Evolutionary conservation across 2,113 vertebrate genomes (phyloP).

Genomic region (Chinchilla lanigera): DNA sequence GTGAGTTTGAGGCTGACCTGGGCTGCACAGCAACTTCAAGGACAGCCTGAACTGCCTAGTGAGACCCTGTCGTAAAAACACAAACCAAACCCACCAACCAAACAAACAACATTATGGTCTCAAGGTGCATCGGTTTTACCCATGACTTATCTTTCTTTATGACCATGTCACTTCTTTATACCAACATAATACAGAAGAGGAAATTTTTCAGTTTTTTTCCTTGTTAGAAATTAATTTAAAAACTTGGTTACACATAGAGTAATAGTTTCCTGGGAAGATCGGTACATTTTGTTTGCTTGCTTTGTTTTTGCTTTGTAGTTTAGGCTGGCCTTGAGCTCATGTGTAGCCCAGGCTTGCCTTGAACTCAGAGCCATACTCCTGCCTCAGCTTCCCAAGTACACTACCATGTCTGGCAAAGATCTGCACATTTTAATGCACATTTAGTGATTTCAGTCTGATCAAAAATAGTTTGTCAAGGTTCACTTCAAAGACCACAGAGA

Average conservation of each 20-base stretch:
- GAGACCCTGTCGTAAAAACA: not conserved
- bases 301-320: not conserved
- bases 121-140: not conserved
- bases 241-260: constrained; percentile 14
- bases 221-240: constrained; percentile 37
- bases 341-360: not conserved
- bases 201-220: not conserved
- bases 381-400: not conserved
- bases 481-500: not conserved
- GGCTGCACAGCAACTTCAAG: not conserved
- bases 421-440: not conserved
- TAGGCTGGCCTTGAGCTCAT: no score
- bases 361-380: not conserved
- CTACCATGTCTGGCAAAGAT: not conserved
- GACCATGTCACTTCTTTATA: not conserved
- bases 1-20: not conserved
- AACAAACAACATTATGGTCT: not conserved
- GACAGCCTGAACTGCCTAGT: not conserved
- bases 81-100: no score
- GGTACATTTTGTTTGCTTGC: not conserved
- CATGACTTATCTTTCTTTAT: not conserved
- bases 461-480: not conserved
- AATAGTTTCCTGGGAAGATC: not conserved
- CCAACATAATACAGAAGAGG: not conserved
- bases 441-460: not conserved